Conservation (phyloP, 2,888 invertebrate genomes). For the Pollenia angustigena region DNA sequence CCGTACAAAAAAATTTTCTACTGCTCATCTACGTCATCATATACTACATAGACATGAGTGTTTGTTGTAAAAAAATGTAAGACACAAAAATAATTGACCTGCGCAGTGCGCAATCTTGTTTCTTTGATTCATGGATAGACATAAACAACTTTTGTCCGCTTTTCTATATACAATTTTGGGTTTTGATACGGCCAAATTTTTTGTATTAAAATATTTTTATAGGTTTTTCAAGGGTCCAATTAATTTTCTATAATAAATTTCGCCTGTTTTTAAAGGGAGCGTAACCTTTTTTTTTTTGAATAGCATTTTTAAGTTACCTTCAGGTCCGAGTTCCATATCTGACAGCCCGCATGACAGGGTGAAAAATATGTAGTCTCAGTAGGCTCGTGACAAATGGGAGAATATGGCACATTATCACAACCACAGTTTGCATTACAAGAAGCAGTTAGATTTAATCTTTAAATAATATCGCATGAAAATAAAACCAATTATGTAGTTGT, state of each 20-base stretch:
- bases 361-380: conserved; percentile 87
- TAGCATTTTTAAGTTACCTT: conserved; percentile 75
- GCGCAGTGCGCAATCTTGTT: too few relatives aligned
- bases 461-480: conserved; percentile 39
- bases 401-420: conserved; percentile 86
- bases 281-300: too few relatives aligned
- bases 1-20: too few relatives aligned
- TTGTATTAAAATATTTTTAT: not conserved
- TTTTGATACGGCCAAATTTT: not conserved
- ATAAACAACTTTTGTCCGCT: not conserved
- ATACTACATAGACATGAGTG: too few relatives aligned
- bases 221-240: too few relatives aligned
- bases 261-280: too few relatives aligned
- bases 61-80: too few relatives aligned
- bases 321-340: conserved; percentile 78
- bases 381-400: conserved; percentile 87
- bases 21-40: too few relatives aligned
- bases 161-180: not conserved
- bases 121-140: too few relatives aligned
- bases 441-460: conserved; percentile 85
- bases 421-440: conserved; percentile 87
- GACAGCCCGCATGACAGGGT: conserved; percentile 90
- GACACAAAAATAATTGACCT: too few relatives aligned
- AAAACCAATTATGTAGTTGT: not conserved
- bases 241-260: too few relatives aligned